Percentiles rank a stretch among this genome's conserved stretches.
These are phyloP conservation scores for Thermophis baileyi DNA, from an alignment of 2,113 vertebrate species.

Conservation along the genomic window DNA sequence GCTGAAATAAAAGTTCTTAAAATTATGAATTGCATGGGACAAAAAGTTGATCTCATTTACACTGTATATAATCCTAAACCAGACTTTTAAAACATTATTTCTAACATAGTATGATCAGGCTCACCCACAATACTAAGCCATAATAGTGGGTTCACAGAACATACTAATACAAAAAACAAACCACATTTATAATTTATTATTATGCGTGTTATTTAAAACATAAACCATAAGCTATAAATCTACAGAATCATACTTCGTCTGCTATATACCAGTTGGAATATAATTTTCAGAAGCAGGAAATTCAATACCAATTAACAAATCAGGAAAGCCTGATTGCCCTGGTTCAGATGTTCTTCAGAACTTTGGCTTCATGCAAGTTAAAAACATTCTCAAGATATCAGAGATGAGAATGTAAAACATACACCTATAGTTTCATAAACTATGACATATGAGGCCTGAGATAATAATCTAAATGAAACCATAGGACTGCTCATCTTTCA, in stretches of 20 bases:
- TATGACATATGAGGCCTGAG: background rate
- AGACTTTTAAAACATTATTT: background rate
- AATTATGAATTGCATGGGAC: no score
- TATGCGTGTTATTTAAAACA: background rate
- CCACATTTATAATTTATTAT: background rate
- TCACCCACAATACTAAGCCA: background rate
- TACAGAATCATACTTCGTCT: background rate
- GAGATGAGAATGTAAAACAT: background rate
- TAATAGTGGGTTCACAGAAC: background rate
- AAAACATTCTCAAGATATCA: background rate
- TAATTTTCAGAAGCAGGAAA: background rate
- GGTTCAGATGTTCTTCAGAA: background rate
- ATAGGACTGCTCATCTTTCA: background rate
- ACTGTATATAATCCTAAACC: background rate
- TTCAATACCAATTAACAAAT: background rate
- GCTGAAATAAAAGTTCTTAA: background rate
- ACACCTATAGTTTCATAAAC: background rate
- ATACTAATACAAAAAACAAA: background rate
- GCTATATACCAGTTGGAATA: background rate
- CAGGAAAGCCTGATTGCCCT: background rate
- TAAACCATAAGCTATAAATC: background rate
- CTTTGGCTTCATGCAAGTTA: background rate
- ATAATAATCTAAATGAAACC: background rate
- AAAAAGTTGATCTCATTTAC: background rate
- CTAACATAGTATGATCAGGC: background rate